A percentile compares a stretch with the other conserved stretches of the same genome.
phyloP scores from a whole-genome alignment of 35 echinoderm and acorn worm species.

The Lytechinus variegatus region DNA sequence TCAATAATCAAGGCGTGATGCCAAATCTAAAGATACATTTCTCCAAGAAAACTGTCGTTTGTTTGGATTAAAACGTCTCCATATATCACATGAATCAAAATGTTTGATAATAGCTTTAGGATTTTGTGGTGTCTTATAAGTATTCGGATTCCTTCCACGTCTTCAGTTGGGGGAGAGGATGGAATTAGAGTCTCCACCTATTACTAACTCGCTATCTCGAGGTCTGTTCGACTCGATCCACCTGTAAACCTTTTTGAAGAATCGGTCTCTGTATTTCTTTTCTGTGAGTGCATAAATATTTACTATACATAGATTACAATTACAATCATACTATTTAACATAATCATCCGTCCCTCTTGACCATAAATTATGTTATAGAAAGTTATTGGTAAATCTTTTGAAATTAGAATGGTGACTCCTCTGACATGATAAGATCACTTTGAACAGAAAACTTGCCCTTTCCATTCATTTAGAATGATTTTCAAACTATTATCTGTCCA shows the following conservation, averaged over 20 bases:
- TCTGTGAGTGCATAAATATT: neutral
- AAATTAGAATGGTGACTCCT: too few relatives aligned
- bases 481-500: neutral
- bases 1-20: too few relatives aligned
- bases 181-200: too few relatives aligned
- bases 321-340: neutral
- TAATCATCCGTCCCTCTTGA: neutral
- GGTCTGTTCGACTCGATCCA: neutral
- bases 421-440: neutral
- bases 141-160: too few relatives aligned
- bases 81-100: too few relatives aligned
- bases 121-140: too few relatives aligned
- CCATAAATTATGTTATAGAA: neutral
- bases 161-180: too few relatives aligned
- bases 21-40: too few relatives aligned
- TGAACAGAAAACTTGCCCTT: neutral
- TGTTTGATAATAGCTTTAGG: too few relatives aligned
- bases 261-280: neutral
- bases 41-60: too few relatives aligned
- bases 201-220: too few relatives aligned
- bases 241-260: neutral
- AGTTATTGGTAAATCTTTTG: neutral
- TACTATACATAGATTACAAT: neutral
- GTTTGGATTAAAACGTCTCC: too few relatives aligned
- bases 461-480: neutral